Evolutionary conservation across 35 echinoderm and acorn worm genomes (phyloP).

Genomic region (Holothuria glaberrima): DNA sequence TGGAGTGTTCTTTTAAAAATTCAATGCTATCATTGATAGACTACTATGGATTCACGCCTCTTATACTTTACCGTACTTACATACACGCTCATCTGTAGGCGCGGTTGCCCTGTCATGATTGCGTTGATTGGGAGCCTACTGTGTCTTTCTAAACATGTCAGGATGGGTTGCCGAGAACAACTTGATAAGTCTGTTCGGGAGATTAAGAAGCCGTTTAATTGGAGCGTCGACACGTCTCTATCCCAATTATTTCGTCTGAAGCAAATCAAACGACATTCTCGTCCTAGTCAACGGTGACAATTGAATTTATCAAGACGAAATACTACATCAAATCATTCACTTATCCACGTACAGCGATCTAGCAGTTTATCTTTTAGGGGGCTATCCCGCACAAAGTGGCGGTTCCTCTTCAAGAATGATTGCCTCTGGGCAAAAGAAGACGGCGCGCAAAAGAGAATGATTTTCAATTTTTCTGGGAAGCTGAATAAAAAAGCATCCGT

Average conservation of each 20-base stretch:
- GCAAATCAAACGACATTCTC: slow-evolving; percentile 7
- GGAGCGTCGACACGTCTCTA: slow-evolving; percentile 47
- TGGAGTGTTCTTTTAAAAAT: too few relatives aligned
- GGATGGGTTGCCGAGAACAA: not conserved
- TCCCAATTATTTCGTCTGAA: slow-evolving; percentile 37
- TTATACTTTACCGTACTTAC: too few relatives aligned
- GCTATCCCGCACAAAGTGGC: slow-evolving; percentile 9
- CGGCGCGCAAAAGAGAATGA: too few relatives aligned
- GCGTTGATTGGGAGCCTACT: not conserved
- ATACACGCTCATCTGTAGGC: too few relatives aligned
- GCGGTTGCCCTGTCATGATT: too few relatives aligned
- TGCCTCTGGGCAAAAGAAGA: not conserved
- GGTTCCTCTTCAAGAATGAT: not conserved
- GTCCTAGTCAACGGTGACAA: not conserved
- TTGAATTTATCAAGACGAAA: slow-evolving; percentile 43
- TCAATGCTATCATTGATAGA: too few relatives aligned
- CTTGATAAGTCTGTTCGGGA: slow-evolving; percentile 38
- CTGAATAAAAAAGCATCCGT: not conserved
- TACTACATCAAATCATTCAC: slow-evolving; percentile 36
- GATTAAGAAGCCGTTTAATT: slow-evolving; percentile 33
- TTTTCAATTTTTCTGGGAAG: too few relatives aligned
- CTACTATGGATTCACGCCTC: too few relatives aligned
- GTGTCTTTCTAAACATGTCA: slow-evolving; percentile 48
- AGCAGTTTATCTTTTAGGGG: not conserved
- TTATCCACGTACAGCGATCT: not conserved